Evolutionary conservation across 1,140 invertebrate genomes (phyloP), one percentile per base, ranked within the genome.

Genomic region (Cheumatopsyche charites): DNA sequence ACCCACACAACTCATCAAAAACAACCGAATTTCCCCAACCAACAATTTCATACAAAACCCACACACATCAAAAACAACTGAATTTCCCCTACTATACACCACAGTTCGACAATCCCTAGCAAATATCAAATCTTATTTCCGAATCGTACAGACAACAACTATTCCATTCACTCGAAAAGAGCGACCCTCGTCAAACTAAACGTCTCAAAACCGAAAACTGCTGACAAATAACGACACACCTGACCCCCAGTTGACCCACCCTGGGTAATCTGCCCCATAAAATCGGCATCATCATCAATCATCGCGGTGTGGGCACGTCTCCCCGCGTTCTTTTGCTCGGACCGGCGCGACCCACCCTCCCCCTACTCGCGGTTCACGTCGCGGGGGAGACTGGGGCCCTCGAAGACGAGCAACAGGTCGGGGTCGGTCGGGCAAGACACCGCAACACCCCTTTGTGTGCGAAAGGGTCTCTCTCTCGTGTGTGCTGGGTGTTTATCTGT

Each of bases 281-380:
- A 68, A 68, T 68, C 66, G 66, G 66, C 42, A 68, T 68, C 66
- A 68, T 68, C 66, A 68, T 68, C 66, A 68, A 68, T 68, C 66
- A 68, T 42, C 55, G 42, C 21, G 25, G 29, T 23, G 58, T 17
- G 23, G 12, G 58, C 17, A n/a, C n/a, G n/a, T n/a, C n/a, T n/a
- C n/a, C n/a, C 17, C 36, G 58, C 11, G 58, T 5, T n/a, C 11
- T 15, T 21, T 6, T 61, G 12, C 11, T 21, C 25, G 58, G 29
- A 1, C 52, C 2, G 41, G 23, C 12, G 41, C 17, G 6, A 7
- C 23, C 12, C 29, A 42, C 62, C 26, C 26, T 43, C 26, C 41
- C 36, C 55, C 23, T 58, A 21, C 17, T 11, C 2, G 5, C 11
- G 21, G n/a, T n/a, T n/a, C n/a, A n/a, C n/a, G n/a, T n/a, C 15